Evolutionary conservation across 2,797 vertebrate species (phyloP).

Genomic region (Coregonus ussuriensis): DNA sequence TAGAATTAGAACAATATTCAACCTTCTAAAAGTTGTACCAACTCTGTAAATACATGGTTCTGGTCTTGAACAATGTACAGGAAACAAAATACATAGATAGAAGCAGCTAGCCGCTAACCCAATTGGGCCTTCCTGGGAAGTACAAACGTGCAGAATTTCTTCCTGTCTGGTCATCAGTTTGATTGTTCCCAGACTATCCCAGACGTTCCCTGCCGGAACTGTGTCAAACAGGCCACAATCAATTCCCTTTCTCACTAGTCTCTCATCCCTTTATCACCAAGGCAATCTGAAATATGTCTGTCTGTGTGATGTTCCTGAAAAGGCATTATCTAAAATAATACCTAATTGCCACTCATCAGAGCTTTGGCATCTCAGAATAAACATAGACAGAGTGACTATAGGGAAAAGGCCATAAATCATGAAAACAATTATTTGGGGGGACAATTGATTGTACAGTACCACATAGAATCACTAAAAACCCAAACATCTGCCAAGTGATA

Average conservation of each 20-base stretch:
- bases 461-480: neutral
- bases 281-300: slow-evolving; percentile 31
- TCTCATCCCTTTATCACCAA: slow-evolving; percentile 35
- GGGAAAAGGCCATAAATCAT: slow-evolving; percentile 9
- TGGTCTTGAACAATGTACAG: slow-evolving; percentile 37
- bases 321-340: slow-evolving; percentile 33
- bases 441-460: slow-evolving; percentile 1
- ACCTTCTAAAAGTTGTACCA: too few relatives aligned
- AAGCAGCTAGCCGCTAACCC: slow-evolving; percentile 49
- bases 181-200: slow-evolving; percentile 63
- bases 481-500: neutral
- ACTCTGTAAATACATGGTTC: neutral
- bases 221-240: slow-evolving; percentile 67
- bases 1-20: too few relatives aligned
- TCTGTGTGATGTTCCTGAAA: neutral
- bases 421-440: neutral
- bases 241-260: slow-evolving; percentile 58
- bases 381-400: neutral
- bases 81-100: slow-evolving; percentile 42
- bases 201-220: slow-evolving; percentile 52
- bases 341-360: slow-evolving; percentile 26
- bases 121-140: slow-evolving; percentile 64
- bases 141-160: slow-evolving; percentile 68
- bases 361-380: slow-evolving; percentile 4
- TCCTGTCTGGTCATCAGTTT: slow-evolving; percentile 72